phyloP scores from a whole-genome alignment of 2,797 vertebrate genomes.

The Neosilurus hyrtlii region DNA sequence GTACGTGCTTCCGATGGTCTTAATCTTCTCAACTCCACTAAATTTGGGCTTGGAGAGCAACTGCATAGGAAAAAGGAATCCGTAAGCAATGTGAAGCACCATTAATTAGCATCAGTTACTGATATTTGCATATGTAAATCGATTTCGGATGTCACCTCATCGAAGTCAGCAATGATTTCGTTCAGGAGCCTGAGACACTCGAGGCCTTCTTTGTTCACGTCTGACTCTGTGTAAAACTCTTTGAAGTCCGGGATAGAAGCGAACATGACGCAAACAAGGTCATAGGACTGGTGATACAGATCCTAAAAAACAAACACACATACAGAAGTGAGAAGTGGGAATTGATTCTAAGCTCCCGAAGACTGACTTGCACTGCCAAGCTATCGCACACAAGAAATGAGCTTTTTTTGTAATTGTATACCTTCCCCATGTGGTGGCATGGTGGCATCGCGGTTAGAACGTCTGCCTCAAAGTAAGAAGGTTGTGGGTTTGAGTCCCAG shows the following conservation, averaged over 20 bases:
- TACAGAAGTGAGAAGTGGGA: neutral
- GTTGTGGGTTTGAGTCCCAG: too few species aligned
- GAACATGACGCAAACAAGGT: slow-evolving; percentile 97
- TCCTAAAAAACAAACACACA: slow-evolving; percentile 75
- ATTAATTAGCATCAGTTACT: neutral
- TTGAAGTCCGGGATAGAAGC: slow-evolving; percentile 98
- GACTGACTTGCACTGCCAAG: slow-evolving; percentile 5
- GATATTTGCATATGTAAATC: neutral
- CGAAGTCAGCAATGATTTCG: slow-evolving; percentile 96
- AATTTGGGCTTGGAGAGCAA: slow-evolving; percentile 94
- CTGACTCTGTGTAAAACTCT: slow-evolving; percentile 96
- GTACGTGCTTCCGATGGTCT: slow-evolving; percentile 96
- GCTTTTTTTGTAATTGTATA: neutral
- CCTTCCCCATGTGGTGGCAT: neutral
- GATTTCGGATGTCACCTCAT: slow-evolving; percentile 78
- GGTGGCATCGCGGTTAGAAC: too few species aligned
- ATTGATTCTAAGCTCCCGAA: neutral
- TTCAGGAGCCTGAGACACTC: slow-evolving; percentile 95
- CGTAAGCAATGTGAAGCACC: neutral
- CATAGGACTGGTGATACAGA: slow-evolving; percentile 94
- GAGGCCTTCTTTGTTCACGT: slow-evolving; percentile 95
- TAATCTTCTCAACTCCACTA: slow-evolving; percentile 98
- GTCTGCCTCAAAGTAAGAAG: too few species aligned
- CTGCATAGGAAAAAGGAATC: slow-evolving; percentile 61
- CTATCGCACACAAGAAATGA: neutral